Evolutionary conservation across 1,140 invertebrate species (phyloP), one percentile per base, ranked within the genome.

Genomic region (Drosophila pseudoobscura): DNA sequence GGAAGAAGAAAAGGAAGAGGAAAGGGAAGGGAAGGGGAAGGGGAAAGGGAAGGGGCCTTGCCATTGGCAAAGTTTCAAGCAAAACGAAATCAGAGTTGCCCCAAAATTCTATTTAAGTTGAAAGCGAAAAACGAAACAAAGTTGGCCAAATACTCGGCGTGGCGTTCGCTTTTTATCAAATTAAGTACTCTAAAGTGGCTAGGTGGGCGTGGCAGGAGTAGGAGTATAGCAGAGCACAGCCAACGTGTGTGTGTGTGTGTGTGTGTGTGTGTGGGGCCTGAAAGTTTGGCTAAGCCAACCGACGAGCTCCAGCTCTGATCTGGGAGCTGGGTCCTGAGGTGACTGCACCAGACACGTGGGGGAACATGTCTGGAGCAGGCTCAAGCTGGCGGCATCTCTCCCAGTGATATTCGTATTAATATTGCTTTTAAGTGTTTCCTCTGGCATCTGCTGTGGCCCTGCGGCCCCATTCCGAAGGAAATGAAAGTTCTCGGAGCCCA

Each of bases 101-200:
- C 41, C n/a, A 70, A 54, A 70, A 71, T 71, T 70, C 68, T 71
- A 71, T 71, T 71, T 70, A 71, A 71, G 68, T 71, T 71, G 65
- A 70, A 71, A 71, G 65, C 26, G 65, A 71, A 70, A 71, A 71
- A 54, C 26, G 65, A 71, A 70, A 60, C 68, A 71, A 71, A 71
- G 68, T 71, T 70, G 63, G 15, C 24, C 63, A 66, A 66, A 66
- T 39, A 60, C 63, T 65, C 31, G 31, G 9, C 62, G 31, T 70
- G 31, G 29, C 62, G 8, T 56, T 59, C 20, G 17, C 11, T 47
- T 70, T 66, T 71, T 71, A 71, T 71, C 41, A 66, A 71, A 71
- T 71, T 71, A 71, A 71, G 68, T 59, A 70, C 68, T 71, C 52
- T 22, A 70, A 70, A 54, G 65, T 39, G 63, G 59, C 17, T 45